Base-by-base conservation (phyloP, 2,888 invertebrate species). In the Silvanus unidentatus region DNA sequence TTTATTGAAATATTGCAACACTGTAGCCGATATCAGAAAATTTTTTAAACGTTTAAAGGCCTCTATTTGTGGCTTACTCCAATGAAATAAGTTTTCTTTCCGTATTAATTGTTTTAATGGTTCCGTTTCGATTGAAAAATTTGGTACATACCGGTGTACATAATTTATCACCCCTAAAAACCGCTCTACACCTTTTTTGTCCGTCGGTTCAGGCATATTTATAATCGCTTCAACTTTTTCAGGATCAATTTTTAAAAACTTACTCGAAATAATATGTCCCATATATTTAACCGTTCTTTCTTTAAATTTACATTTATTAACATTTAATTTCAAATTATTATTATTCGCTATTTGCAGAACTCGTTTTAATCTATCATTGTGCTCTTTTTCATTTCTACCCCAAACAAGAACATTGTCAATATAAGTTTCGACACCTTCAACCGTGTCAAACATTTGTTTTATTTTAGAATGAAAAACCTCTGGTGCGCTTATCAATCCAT, bases 151-250 rank as follows among this genome's bases (percentile, higher is more conserved):
- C 46, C 32, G 44, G 13, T 46, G 37, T 39, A 60, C 43, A 53
- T 61, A 61, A 13, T 55, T 62, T 2, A 58, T 50, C 30, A 63
- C 40, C 5, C 64, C 64, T 15, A 63, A 48, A 35, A 65, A 55
- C 41, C 52, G 51, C 39, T 60, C 50, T 1, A 64, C 27, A 10
- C 55, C 55, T 47, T 54, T 51, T 40, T 55, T 56, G 38, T 51
- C 55, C 37, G 45, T 52, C 16, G 60, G 59, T 11, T 14, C 9
- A 16, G 51, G 48, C 45, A 60, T 56, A 8, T 54, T 30, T 29
- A 32, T 22, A 13, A 61, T 55, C 1, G 53, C 57, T 43, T 56
- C 39, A 4, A 58, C 43, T 37, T 55, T 57, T n/a, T 48, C 49
- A 12, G 44, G 36, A 44, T 57, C 55, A 13, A 50, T 39, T 42